These are phyloP conservation scores for Conomelus anceps DNA, from an alignment of 2,888 invertebrate genomes.

Conservation along the genomic window DNA sequence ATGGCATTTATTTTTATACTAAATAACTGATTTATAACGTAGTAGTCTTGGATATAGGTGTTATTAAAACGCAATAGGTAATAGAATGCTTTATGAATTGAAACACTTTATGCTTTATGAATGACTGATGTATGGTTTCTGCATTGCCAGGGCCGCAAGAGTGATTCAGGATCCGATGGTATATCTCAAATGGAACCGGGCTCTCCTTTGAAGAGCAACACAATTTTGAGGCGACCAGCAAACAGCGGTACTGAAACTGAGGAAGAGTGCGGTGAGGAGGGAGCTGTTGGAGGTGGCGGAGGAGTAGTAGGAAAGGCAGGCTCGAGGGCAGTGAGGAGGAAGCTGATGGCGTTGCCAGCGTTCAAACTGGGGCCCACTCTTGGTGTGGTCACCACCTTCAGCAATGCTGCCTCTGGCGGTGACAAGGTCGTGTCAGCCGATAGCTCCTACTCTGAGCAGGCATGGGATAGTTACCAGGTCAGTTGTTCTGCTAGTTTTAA, in stretches of 20 bases:
- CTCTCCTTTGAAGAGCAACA: slow-evolving; percentile 11
- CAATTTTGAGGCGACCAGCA: not conserved
- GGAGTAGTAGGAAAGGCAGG: slow-evolving; percentile 32
- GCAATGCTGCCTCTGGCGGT: slow-evolving; percentile 25
- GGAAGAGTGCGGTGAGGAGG: slow-evolving; percentile 37
- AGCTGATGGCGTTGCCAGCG: slow-evolving; percentile 32
- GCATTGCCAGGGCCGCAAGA: slow-evolving; percentile 44
- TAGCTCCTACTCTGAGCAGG: slow-evolving; percentile 82
- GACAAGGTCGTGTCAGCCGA: slow-evolving; percentile 43
- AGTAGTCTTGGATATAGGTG: too few relatives aligned
- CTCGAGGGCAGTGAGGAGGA: slow-evolving; percentile 17
- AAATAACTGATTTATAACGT: too few relatives aligned
- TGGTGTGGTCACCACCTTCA: slow-evolving; percentile 32
- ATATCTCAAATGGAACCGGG: slow-evolving; percentile 27
- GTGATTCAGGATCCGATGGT: slow-evolving; percentile 54
- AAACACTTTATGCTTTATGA: too few relatives aligned
- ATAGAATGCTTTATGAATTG: too few relatives aligned
- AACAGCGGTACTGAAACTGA: slow-evolving; percentile 40
- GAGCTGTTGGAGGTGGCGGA: slow-evolving; percentile 30
- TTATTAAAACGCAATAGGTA: too few relatives aligned
- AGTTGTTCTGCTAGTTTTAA: slow-evolving; percentile 16
- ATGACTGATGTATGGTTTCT: not conserved
- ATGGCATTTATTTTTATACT: too few relatives aligned
- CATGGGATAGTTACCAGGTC: slow-evolving; percentile 94
- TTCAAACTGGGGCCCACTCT: slow-evolving; percentile 37